Conservation (phyloP, 2,797 vertebrate species). For the Rhodeus uyekii region DNA sequence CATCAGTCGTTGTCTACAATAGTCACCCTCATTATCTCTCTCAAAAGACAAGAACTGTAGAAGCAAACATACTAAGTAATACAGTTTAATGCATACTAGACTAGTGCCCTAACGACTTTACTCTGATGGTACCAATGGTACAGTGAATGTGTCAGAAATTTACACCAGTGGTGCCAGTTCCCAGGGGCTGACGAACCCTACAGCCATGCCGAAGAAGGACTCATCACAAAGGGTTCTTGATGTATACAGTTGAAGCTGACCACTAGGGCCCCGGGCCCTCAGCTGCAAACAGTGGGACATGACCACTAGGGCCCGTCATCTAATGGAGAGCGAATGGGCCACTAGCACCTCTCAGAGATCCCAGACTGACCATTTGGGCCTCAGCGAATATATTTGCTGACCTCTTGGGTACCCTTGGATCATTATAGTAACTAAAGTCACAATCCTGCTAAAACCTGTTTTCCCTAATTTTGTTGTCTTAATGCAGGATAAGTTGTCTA, state of each 20-base stretch:
- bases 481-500: background rate
- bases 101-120: background rate
- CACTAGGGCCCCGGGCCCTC: background rate
- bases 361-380: background rate
- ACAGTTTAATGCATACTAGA: background rate
- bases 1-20: slow-evolving; percentile 24
- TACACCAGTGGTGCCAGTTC: background rate
- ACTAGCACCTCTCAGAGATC: background rate
- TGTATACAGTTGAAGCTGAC: background rate
- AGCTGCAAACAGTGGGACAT: background rate
- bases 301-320: background rate
- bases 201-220: background rate
- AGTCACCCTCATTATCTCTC: background rate
- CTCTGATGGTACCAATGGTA: background rate
- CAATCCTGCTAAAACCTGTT: background rate
- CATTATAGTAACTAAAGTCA: background rate
- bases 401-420: background rate
- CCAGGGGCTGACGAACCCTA: background rate
- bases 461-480: background rate
- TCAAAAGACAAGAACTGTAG: background rate
- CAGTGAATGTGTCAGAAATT: background rate
- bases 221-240: background rate
- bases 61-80: background rate
- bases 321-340: background rate
- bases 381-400: background rate